phyloP scores from a whole-genome alignment of 2,888 invertebrate species.

The Corythucha ciliata region DNA sequence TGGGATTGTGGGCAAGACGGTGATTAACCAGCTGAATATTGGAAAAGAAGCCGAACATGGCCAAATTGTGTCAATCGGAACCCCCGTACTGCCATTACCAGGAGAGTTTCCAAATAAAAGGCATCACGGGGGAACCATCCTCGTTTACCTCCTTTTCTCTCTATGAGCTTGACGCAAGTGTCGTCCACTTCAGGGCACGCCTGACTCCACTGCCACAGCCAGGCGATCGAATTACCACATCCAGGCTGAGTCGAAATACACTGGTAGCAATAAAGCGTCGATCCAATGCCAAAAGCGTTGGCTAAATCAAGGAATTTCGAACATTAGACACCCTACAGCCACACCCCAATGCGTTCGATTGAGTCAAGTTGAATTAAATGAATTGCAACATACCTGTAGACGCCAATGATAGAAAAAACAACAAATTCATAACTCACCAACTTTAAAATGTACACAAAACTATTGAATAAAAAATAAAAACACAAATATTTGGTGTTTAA shows the following conservation, averaged over 20 bases:
- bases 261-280: slow-evolving; percentile 68
- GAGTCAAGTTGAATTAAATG: too few species aligned
- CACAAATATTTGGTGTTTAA: too few species aligned
- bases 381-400: too few species aligned
- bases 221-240: slow-evolving; percentile 74
- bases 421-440: too few species aligned
- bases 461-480: too few species aligned
- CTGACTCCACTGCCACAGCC: slow-evolving; percentile 67
- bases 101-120: not conserved
- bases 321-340: slow-evolving; percentile 7
- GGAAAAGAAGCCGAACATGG: not conserved
- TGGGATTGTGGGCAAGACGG: too few species aligned
- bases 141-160: slow-evolving; percentile 69
- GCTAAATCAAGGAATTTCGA: slow-evolving; percentile 4
- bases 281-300: slow-evolving; percentile 30
- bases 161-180: slow-evolving; percentile 81
- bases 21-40: too few species aligned
- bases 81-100: slow-evolving; percentile 1
- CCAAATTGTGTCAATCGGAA: not conserved
- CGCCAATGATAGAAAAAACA: too few species aligned
- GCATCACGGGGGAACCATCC: too few species aligned
- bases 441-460: too few species aligned
- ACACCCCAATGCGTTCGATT: too few species aligned
- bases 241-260: slow-evolving; percentile 85
- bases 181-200: slow-evolving; percentile 75